Base-by-base conservation (phyloP, 2,797 vertebrate species). In the Lacerta bilineata region DNA sequence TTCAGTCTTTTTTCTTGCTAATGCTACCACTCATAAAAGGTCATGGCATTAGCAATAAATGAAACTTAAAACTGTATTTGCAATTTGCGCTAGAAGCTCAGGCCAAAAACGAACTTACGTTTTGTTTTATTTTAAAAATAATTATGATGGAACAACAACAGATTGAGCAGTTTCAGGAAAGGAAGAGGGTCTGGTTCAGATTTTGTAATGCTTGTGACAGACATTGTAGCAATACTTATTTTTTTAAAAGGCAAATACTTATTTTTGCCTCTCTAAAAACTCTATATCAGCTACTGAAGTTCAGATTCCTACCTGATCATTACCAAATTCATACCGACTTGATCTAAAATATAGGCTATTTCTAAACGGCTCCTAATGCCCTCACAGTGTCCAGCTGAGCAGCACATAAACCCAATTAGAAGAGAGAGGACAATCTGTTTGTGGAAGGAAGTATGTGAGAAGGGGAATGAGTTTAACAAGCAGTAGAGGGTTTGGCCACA, bases 381-480 rank as follows among this genome's bases (percentile, higher is more conserved):
- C 25, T 87, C 76, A 87, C 66, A 85, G 39, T 15, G 59, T 71
- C 1, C 25, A 85, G n/a, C 84, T 94, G 85, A 90, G 88, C 84
- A 92, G 85, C 72, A 8, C 81, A 76, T 91, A 93, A 87, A 92
- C 91, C 55, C 18, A 74, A 90, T 90, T 90, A 90, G 78, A 91
- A 87, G 81, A 39, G 18, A 25, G 33, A 36, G 39, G 29, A 86
- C 85, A 66, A 92, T 71, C 80, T 13, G 85, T 91, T 41, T 84
- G 81, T 82, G 33, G 59, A 69, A 92, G 81, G 86, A 93, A 92
- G 75, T 41, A 78, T 0, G 27, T 1, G 39, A 92, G 59, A 43
- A 72, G 79, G 74, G 66, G 39, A 90, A 87, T 90, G 92, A 90
- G 86, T 92, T 39, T 64, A 92, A 81, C 86, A 89, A 10, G 1